Evolutionary conservation across 2,113 vertebrate genomes (phyloP).

Genomic region (Ammodytes marinus): DNA sequence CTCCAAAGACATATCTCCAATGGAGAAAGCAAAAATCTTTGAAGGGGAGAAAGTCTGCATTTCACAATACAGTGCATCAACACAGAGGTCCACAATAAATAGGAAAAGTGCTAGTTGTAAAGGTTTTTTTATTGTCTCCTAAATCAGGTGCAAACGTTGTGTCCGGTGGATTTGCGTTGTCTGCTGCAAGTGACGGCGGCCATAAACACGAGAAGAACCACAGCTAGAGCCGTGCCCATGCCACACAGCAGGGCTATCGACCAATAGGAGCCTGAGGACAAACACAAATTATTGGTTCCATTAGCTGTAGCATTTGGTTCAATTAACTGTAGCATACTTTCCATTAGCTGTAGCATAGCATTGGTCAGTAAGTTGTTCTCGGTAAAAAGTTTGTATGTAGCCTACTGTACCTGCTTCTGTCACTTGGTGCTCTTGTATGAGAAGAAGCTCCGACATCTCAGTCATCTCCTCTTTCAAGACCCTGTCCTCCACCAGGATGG

Average conservation of each 20-base stretch:
- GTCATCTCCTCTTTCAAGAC: background rate
- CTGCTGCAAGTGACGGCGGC: slow-evolving; percentile 28
- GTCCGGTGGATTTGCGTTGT: background rate
- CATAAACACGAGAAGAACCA: slow-evolving; percentile 35
- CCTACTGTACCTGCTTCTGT: slow-evolving; percentile 13
- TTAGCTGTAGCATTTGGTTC: slow-evolving; percentile 9
- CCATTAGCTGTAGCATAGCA: slow-evolving; percentile 9
- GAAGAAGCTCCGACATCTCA: background rate
- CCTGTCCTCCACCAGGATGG: slow-evolving; percentile 53
- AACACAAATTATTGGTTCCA: background rate
- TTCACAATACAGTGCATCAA: background rate
- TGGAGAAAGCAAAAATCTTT: background rate
- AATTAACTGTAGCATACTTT: slow-evolving; percentile 10
- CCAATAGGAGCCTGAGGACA: slow-evolving; percentile 24
- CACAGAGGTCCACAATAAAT: background rate
- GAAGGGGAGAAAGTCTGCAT: background rate
- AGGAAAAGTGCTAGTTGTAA: background rate
- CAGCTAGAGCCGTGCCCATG: slow-evolving; percentile 25
- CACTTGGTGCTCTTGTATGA: background rate
- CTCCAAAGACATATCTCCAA: background rate
- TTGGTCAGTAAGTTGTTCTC: background rate
- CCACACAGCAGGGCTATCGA: slow-evolving; percentile 38
- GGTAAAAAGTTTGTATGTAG: too few relatives aligned
- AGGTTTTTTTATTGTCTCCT: slow-evolving; percentile 57
- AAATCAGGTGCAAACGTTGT: slow-evolving; percentile 50